phyloP scores from a whole-genome alignment of 1,140 invertebrate genomes.

The Cydia amplana region DNA sequence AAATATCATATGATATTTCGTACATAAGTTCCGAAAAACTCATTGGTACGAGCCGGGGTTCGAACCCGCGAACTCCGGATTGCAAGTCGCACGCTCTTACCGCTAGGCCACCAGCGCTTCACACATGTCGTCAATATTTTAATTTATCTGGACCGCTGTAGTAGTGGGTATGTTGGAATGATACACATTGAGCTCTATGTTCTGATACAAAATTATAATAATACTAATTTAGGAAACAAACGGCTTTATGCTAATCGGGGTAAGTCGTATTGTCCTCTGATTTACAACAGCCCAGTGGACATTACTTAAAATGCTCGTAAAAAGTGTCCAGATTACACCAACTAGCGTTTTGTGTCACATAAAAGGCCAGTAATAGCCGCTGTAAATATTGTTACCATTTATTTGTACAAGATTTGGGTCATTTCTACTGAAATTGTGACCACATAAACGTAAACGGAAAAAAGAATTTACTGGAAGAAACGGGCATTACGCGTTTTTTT shows the following conservation, averaged over 20 bases:
- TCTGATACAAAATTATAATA: slow-evolving; percentile 12
- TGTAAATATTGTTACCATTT: slow-evolving; percentile 61
- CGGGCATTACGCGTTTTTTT: too few species aligned
- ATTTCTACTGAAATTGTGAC: slow-evolving; percentile 54
- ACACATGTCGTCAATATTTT: too few species aligned
- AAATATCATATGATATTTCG: too few species aligned
- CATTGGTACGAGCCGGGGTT: too few species aligned
- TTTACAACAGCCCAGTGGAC: slow-evolving; percentile 48
- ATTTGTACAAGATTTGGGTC: slow-evolving; percentile 44
- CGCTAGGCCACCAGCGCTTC: too few species aligned
- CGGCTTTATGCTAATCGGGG: slow-evolving; percentile 57
- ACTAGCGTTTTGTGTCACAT: slow-evolving; percentile 54
- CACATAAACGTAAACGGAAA: slow-evolving; percentile 9
- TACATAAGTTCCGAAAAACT: too few species aligned
- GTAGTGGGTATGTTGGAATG: too few species aligned
- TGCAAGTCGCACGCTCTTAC: too few species aligned
- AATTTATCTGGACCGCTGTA: too few species aligned
- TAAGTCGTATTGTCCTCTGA: slow-evolving; percentile 53
- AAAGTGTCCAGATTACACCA: slow-evolving; percentile 55
- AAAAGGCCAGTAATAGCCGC: slow-evolving; percentile 51
- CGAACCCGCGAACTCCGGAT: too few species aligned
- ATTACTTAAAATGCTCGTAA: slow-evolving; percentile 62
- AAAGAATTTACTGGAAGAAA: background rate
- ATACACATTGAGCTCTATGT: background rate
- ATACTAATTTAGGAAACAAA: slow-evolving; percentile 47